Evolutionary conservation across 2,113 vertebrate genomes (phyloP).

Genomic region (Chroicocephalus ridibundus): DNA sequence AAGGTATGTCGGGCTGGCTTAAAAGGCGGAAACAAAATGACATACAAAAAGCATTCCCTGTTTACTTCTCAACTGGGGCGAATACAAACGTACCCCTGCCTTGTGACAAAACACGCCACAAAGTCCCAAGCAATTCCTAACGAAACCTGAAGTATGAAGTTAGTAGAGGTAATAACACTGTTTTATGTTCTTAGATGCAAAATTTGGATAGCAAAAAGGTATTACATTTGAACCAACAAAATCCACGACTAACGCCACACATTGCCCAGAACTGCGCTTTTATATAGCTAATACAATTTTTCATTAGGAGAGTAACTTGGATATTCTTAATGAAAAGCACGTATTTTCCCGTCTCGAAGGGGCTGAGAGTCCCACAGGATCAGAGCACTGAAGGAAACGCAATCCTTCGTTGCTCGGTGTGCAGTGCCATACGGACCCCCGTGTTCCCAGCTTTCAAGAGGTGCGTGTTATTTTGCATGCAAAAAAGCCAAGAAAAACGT

Average conservation of each 20-base stretch:
- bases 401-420: not conserved
- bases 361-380: not conserved
- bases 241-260: not conserved
- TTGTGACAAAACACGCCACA: accelerated
- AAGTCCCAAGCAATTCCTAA: not conserved
- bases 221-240: not conserved
- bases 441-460: not conserved
- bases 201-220: not conserved
- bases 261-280: not conserved
- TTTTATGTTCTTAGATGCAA: not conserved
- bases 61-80: not conserved
- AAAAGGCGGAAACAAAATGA: too few species aligned
- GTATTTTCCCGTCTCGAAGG: not conserved
- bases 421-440: not conserved
- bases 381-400: not conserved
- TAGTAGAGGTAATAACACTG: accelerated
- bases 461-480: not conserved
- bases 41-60: accelerated
- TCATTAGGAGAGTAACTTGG: not conserved
- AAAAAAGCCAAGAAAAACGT: not conserved
- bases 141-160: accelerated
- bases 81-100: too few species aligned
- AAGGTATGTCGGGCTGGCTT: not conserved
- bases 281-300: not conserved
- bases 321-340: not conserved